Evolutionary conservation across 2,888 invertebrate species (phyloP).

Genomic region (Temnothorax rugatulus): DNA sequence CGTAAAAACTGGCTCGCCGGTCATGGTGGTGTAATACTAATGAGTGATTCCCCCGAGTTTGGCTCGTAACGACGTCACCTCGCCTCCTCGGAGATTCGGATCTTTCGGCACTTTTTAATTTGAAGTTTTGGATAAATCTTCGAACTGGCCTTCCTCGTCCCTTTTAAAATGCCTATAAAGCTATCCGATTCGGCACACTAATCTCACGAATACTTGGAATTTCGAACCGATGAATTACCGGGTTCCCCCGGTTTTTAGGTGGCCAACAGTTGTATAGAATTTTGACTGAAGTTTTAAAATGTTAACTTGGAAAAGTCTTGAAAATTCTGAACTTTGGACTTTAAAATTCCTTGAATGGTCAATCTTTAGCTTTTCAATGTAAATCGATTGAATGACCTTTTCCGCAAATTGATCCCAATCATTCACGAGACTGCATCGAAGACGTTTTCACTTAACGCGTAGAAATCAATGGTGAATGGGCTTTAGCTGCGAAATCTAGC

Average conservation of each 20-base stretch:
- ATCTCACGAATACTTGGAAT: constrained; percentile 13
- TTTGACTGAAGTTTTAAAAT: not conserved
- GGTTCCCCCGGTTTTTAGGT: not conserved
- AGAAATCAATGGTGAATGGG: not conserved
- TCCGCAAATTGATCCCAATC: not conserved
- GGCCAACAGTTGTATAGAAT: not conserved
- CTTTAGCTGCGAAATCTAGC: constrained; percentile 21
- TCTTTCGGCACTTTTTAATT: constrained; percentile 22
- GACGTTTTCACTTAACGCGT: constrained; percentile 3
- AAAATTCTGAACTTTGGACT: not conserved
- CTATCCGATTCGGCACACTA: not conserved
- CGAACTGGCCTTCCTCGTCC: not conserved
- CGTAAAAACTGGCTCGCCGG: constrained; percentile 28
- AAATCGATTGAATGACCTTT: not conserved
- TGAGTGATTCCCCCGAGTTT: constrained; percentile 14
- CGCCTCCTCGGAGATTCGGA: not conserved
- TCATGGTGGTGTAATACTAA: constrained; percentile 9
- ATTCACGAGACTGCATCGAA: not conserved
- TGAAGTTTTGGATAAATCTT: not conserved
- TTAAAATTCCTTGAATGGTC: constrained; percentile 4
- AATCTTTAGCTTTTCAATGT: constrained; percentile 11
- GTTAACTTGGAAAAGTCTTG: not conserved
- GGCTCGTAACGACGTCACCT: constrained; percentile 22
- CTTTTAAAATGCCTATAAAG: not conserved
- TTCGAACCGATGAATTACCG: not conserved